Evolutionary conservation across 2,797 vertebrate species (phyloP).

Genomic region (Moxostoma hubbsi): DNA sequence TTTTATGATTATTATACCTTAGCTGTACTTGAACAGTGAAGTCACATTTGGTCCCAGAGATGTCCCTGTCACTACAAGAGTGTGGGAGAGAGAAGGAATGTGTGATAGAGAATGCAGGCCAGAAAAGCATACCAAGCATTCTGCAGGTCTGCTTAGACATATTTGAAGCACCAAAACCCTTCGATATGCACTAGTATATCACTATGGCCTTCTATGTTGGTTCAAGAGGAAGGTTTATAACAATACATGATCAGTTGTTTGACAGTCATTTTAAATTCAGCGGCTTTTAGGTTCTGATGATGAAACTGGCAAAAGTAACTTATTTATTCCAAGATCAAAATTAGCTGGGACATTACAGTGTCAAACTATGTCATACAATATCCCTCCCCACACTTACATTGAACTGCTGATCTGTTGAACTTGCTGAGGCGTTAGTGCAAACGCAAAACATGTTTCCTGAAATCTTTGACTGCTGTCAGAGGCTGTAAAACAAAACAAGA

Average conservation of each 20-base stretch:
- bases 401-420: constrained; percentile 99
- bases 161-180: neutral
- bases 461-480: constrained; percentile 97
- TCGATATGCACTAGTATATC: constrained; percentile 5
- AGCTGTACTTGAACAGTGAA: constrained; percentile 99
- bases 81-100: constrained; percentile 21
- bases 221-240: neutral
- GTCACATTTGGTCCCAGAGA: constrained; percentile 99
- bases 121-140: constrained; percentile 43
- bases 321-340: neutral
- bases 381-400: constrained; percentile 84
- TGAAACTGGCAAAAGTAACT: neutral
- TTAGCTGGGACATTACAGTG: neutral
- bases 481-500: constrained; percentile 73
- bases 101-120: constrained; percentile 13
- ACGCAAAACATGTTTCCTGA: constrained; percentile 98
- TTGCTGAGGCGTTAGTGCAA: constrained; percentile 97
- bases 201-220: neutral
- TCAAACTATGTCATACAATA: neutral
- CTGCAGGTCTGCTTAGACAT: constrained; percentile 31
- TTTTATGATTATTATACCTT: constrained; percentile 77
- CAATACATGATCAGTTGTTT: neutral
- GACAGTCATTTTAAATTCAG: constrained; percentile 14
- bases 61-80: constrained; percentile 84
- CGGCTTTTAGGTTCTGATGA: neutral